Base-by-base conservation (phyloP, 2,888 invertebrate species). In the Liopterus haemorrhoidalis region DNA sequence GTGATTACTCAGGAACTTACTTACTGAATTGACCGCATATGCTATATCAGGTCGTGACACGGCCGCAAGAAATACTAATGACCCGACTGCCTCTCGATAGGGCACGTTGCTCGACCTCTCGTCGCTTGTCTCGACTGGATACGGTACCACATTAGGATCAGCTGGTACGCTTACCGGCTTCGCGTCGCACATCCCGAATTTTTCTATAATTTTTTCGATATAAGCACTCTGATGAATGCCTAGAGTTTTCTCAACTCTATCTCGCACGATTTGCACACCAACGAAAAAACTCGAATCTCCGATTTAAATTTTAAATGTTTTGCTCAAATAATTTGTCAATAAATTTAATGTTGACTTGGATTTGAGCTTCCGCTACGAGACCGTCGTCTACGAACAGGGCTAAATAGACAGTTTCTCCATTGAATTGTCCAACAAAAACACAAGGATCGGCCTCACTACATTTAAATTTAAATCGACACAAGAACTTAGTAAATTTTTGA, bases 191-290 rank as follows among this genome's bases (percentile, higher is more conserved):
- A 46, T 41, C 5, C 16, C 3, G 19, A 46, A 46, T 21, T 32
- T 41, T 6, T 40, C 27, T 3, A 46, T 12, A 14, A 46, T 41
- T 36, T 25, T 24, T 27, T 3, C 15, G 1, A 15, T 25, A 21
- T 45, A 46, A 11, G 33, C 16, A 2, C 8, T 28, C 19, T 28
- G 28, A 8, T 20, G 6, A 14, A 35, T 6, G 11, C 18, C 18
- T 12, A 35, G 6, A 5, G 4, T 35, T 18, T n/a, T n/a, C 5
- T 16, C 11, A 4, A 4, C 5, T 15, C n/a, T 11, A n/a, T 35
- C n/a, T 4, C 35, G 35, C 4, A 46, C 15, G 19, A 54, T 49
- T 38, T 54, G 24, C 11, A 54, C 11, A 1, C 50, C 51, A 6
- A 53, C 43, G 14, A 45, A 54, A 45, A 42, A 43, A 16, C 40